Base-by-base conservation (phyloP, 2,113 vertebrate genomes). In the Sapajus apella region DNA sequence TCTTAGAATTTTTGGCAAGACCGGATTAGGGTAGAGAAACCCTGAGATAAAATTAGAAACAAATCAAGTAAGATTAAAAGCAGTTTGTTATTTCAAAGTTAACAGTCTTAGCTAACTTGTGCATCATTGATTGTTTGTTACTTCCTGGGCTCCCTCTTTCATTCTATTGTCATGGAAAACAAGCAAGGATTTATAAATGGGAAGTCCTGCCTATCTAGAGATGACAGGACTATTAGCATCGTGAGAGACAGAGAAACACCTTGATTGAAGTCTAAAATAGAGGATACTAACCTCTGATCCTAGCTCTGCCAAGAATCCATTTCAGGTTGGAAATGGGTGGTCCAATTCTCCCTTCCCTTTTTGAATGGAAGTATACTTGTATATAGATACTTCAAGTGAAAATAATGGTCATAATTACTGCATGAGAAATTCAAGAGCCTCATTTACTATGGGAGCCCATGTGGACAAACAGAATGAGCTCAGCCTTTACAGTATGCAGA, bases 31-130 rank as follows among this genome's bases (percentile, higher is more conserved):
- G n/a, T 73, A 92, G 66, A 90, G 70, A 87, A 87, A 43, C 43
- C 82, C 25, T 43, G 43, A 75, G 76, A 88, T 75, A 80, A 95
- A 96, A 37, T 72, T 87, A 96, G 55, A 87, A 96, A 90, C 47
- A 94, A 93, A 76, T 81, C 6, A 58, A 80, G 25, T 40, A 73
- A 87, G 14, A 76, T 56, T 90, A 93, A 96, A 66, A 90, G 50
- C 58, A 87, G 13, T 91, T 95, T 77, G 5, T 43, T 88, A 66
- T 84, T 91, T 84, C 55, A 94, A 66, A 89, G 45, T 93, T 55
- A 20, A 82, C 10, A 14, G 23, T 91, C 37, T 89, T 80, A 80
- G 66, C 7, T 64, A 85, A 80, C 23, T 23, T 79, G 37, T 75
- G 27, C 8, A 83, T 55, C 72, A 73, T 23, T 64, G 45, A 56